These are phyloP conservation scores for Spermophilus dauricus DNA, from an alignment of 2,113 vertebrate species.

Conservation along the genomic window DNA sequence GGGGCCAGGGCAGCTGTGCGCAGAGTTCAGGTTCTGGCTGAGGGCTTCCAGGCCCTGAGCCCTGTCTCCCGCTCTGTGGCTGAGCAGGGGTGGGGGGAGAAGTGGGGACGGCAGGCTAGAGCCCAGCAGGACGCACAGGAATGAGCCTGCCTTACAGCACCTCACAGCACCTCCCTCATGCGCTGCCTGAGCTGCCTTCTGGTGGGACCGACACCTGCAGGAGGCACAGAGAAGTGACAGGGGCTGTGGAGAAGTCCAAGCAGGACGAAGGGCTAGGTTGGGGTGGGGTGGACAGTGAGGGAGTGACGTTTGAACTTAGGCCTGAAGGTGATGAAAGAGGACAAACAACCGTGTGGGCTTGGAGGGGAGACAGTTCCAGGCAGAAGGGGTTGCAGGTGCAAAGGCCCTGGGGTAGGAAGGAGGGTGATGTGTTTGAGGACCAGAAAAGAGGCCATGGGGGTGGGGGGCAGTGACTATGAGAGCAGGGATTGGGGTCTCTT, in stretches of 20 bases:
- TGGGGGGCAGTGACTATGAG: not conserved
- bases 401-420: not conserved
- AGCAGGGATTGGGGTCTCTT: not conserved
- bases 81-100: not conserved
- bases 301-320: not conserved
- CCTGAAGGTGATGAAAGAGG: not conserved
- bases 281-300: not conserved
- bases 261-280: not conserved
- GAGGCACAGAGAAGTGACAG: not conserved
- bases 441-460: no score
- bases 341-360: no score
- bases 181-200: no score
- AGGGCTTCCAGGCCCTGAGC: no score
- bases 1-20: no score
- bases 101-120: no score
- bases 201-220: not conserved
- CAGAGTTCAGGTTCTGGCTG: not conserved
- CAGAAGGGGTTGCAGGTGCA: not conserved
- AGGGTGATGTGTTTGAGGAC: not conserved
- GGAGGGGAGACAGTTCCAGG: no score
- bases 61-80: rapidly evolving
- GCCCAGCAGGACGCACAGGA: no score
- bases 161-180: no score
- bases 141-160: no score
- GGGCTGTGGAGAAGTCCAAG: not conserved